phyloP scores from a whole-genome alignment of 2,113 vertebrate genomes.

The Antigone vipio region DNA sequence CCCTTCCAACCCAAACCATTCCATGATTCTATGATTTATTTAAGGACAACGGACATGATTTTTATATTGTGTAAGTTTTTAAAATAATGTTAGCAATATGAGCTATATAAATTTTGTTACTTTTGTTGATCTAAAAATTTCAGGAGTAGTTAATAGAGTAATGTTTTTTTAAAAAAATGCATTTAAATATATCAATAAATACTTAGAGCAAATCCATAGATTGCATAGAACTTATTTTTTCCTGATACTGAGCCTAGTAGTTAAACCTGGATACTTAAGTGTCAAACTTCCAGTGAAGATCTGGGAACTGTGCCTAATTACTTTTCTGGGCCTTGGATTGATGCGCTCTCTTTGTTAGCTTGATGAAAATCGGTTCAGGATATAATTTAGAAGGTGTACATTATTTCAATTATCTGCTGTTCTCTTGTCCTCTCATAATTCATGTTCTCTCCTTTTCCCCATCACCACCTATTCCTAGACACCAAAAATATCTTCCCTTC shows the following conservation, averaged over 20 bases:
- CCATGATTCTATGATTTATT: neutral
- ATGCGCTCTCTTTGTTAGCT: neutral
- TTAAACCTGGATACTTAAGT: neutral
- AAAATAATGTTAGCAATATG: neutral
- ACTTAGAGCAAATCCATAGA: neutral
- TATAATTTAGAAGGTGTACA: neutral
- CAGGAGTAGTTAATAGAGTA: neutral
- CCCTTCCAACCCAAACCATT: too few relatives aligned
- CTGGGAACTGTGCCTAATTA: neutral
- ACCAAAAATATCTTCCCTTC: neutral
- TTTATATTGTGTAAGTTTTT: neutral
- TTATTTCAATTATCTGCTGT: neutral
- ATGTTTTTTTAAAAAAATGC: neutral
- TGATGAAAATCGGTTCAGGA: neutral
- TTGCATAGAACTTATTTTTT: neutral
- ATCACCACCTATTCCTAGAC: neutral
- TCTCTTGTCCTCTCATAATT: neutral
- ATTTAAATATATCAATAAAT: neutral
- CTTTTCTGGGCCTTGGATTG: neutral
- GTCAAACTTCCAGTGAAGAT: neutral
- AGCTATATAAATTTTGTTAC: neutral
- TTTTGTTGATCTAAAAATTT: neutral
- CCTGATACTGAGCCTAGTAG: neutral
- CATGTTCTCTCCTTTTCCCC: neutral
- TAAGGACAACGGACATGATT: fast-evolving